A percentile compares a stretch with the other conserved stretches of the same genome.
Conservation (phyloP, 2,888 invertebrate species). For the Watsonalla cultraria region DNA sequence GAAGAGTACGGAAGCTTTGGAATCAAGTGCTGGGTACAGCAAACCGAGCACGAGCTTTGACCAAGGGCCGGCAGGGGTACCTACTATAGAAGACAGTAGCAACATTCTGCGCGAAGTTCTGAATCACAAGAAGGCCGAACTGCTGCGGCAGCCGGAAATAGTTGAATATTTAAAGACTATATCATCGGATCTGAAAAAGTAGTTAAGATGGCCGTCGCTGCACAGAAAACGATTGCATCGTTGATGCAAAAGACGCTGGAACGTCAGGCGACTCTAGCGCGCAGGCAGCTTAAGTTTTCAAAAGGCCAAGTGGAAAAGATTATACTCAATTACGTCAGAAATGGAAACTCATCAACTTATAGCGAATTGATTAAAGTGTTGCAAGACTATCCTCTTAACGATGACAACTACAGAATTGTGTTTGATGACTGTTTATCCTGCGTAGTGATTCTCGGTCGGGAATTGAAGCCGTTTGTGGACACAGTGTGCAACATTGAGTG, state of each 20-base stretch:
- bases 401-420: conserved; percentile 60
- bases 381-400: conserved; percentile 56
- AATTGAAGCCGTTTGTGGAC: conserved; percentile 58
- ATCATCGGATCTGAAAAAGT: conserved; percentile 62
- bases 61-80: conserved; percentile 33
- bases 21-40: conserved; percentile 43
- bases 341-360: conserved; percentile 58
- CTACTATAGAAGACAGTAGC: conserved; percentile 54
- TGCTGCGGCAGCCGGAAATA: conserved; percentile 69
- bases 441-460: conserved; percentile 58
- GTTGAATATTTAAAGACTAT: conserved; percentile 61
- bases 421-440: conserved; percentile 62
- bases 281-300: conserved; percentile 60
- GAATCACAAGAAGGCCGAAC: conserved; percentile 68
- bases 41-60: conserved; percentile 68
- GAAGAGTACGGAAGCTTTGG: conserved; percentile 51
- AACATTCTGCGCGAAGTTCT: conserved; percentile 66
- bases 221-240: conserved; percentile 61
- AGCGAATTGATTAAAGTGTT: conserved; percentile 68
- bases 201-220: conserved; percentile 55
- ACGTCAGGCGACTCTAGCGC: conserved; percentile 54
- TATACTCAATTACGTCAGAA: conserved; percentile 52
- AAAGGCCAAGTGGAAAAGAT: conserved; percentile 68
- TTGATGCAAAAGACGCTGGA: conserved; percentile 67
- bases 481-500: conserved; percentile 59